Conservation (phyloP, 2,888 invertebrate genomes). For the Esperia sulphurella region DNA sequence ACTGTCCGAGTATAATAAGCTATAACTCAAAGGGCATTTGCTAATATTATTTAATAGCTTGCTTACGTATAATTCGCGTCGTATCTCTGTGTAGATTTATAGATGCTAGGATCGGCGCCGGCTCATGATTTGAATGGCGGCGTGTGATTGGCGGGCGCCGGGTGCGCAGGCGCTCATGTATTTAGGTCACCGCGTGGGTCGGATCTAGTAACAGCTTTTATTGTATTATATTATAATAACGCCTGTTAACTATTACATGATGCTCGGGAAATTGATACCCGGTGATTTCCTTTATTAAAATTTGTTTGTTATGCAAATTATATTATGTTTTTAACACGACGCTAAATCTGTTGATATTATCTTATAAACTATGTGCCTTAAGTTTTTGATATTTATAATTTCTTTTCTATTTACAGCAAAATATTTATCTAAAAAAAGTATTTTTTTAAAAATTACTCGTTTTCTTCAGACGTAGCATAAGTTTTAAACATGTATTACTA, state of each 20-base stretch:
- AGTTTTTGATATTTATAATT: too few relatives aligned
- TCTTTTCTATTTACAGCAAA: too few relatives aligned
- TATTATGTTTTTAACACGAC: too few relatives aligned
- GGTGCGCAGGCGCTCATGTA: slow-evolving; percentile 60
- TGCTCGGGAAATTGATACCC: slow-evolving; percentile 3
- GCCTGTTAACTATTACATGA: slow-evolving; percentile 8
- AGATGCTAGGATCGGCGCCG: slow-evolving; percentile 60
- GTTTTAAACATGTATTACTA: too few relatives aligned
- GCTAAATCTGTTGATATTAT: too few relatives aligned
- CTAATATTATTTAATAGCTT: slow-evolving; percentile 55
- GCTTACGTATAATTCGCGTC: slow-evolving; percentile 50
- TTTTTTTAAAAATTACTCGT: too few relatives aligned
- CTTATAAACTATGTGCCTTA: too few relatives aligned
- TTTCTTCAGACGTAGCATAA: too few relatives aligned
- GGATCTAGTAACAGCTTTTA: slow-evolving; percentile 57
- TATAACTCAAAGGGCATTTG: slow-evolving; percentile 51
- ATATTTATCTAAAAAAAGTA: too few relatives aligned
- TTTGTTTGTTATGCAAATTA: not conserved
- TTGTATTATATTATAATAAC: slow-evolving; percentile 24
- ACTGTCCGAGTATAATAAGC: slow-evolving; percentile 16
- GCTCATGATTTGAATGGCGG: slow-evolving; percentile 61
- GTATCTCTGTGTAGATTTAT: slow-evolving; percentile 53
- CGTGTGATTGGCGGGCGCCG: slow-evolving; percentile 67
- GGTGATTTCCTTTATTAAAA: not conserved
- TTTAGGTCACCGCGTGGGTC: slow-evolving; percentile 73